phyloP scores from a whole-genome alignment of 2,113 vertebrate genomes.

The Hemibagrus wyckioides region DNA sequence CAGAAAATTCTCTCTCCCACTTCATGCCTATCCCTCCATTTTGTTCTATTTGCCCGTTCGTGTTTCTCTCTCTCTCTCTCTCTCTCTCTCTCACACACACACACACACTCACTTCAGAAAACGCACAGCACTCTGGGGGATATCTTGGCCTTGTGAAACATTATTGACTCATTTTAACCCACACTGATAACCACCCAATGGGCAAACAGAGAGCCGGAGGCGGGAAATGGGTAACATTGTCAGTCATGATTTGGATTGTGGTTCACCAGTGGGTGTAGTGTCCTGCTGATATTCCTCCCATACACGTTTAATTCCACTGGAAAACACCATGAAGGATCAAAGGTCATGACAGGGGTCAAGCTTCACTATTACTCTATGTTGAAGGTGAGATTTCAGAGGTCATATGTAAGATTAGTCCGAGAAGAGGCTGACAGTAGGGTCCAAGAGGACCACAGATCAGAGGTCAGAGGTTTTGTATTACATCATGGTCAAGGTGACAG shows the following conservation, averaged over 20 bases:
- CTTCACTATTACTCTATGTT: conserved; percentile 40
- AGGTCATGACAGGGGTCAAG: conserved; percentile 49
- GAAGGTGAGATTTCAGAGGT: conserved; percentile 50
- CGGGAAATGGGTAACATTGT: conserved; percentile 61
- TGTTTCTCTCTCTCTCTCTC: conserved; percentile 68
- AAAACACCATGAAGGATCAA: conserved; percentile 41
- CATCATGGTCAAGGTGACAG: conserved; percentile 87
- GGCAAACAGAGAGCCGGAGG: conserved; percentile 31
- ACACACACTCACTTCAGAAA: conserved; percentile 71
- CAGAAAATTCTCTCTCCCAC: conserved; percentile 3
- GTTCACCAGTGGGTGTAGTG: conserved; percentile 66
- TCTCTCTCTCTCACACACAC: conserved; percentile 68
- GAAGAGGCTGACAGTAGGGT: conserved; percentile 37
- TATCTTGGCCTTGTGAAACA: conserved; percentile 86
- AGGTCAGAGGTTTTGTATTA: conserved; percentile 67
- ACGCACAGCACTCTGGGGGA: conserved; percentile 81
- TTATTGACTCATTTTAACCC: conserved; percentile 89
- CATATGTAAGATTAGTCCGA: conserved; percentile 40
- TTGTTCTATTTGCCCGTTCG: conserved; percentile 47
- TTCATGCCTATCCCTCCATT: conserved; percentile 78
- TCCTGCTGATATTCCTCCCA: conserved; percentile 18
- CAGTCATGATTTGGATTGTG: conserved; percentile 83
- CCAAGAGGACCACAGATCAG: conserved; percentile 50
- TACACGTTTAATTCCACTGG: conserved; percentile 35
- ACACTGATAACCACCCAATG: conserved; percentile 72